Evolutionary conservation across 2,113 vertebrate species (phyloP), one percentile per base, ranked within the genome.

Genomic region (Neotragus moschatus): DNA sequence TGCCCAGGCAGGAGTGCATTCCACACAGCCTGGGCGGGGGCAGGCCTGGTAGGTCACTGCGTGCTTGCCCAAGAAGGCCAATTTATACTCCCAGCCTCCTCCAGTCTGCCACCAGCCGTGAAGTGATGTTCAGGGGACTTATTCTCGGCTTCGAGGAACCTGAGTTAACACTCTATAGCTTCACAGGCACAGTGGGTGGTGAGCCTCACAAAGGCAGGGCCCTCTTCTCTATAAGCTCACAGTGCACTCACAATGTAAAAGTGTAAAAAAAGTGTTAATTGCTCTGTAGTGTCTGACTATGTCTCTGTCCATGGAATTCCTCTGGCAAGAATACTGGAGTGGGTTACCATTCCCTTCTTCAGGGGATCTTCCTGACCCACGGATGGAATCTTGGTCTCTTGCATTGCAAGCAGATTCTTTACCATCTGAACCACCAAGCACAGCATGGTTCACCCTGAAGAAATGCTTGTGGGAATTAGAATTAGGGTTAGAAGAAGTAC

Each of bases 81-180:
- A 7, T 84, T 75, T 93, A 23, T 63, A 30, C 33, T 82, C 79
- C 58, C 36, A 43, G 23, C 63, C 63, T 81, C 66, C 75, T 47
- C 28, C 55, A 73, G 63, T 36, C 75, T 82, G 60, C 45, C 21
- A 16, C 19, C 1, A 0, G 39, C 70, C 90, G 3, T 39, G 43
- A 77, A 28, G 39, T 6, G 17, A 56, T 4, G n/a, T 36, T 30
- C 21, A 21, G 49, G 9, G 17, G 15, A 5, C 13, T 36, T 85
- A 4, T 77, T 70, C 4, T 7, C 6, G n/a, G 33, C 45, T 33
- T 39, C 2, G 0, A 3, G 12, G 33, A 39, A 36, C 49, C 17
- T 25, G 94, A 39, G 53, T 30, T 23, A 36, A 61, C 16, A 58
- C 49, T 30, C 16, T 6, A 10, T 3, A 45, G 75, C 36, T 70